Base-by-base conservation (phyloP, 2,888 invertebrate species). In the Cephus sareptanus region DNA sequence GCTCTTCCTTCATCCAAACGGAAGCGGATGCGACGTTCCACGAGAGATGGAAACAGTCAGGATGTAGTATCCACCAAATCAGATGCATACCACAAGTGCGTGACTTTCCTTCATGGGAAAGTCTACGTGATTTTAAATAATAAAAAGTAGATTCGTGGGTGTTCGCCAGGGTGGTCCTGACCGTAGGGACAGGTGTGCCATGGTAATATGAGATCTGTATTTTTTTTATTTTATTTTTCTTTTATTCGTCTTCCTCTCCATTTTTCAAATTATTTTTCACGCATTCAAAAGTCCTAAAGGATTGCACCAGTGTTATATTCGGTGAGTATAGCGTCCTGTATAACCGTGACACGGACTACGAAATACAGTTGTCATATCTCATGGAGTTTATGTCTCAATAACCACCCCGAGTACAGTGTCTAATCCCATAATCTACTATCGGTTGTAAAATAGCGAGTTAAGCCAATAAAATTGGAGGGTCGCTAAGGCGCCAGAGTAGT, bases 311-410 rank as follows among this genome's bases (percentile, higher is more conserved):
- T 23, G 23, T 23, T 40, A 40, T 4, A 15, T 23, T 23, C 40
- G 0, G 40, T 56, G 40, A 23, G 23, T 1, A 56, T 9, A 15
- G 15, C 23, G 23, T 56, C 40, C 9, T 23, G 15, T 15, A 23
- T 56, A 56, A 23, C 40, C 40, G 23, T 9, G 15, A 56, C 40
- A 56, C 23, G 9, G 23, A 69, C 75, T 68, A 76, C 77, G 23
- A 15, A 40, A n/a, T 78, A 77, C 83, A 84, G 84, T 85, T 81
- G 83, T 82, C 84, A 82, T 85, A 86, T 86, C 83, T 88, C 77
- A 81, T 76, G 78, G 77, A 84, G 85, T 88, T 88, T 85, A 87
- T 83, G 85, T 85, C 87, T 85, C 85, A 82, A 86, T 85, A 84
- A 73, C 77, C 78, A 75, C 71, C 56, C 33, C 71, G 31, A 71